Base-by-base conservation (phyloP, 2,113 vertebrate species). In the Lepus europaeus region DNA sequence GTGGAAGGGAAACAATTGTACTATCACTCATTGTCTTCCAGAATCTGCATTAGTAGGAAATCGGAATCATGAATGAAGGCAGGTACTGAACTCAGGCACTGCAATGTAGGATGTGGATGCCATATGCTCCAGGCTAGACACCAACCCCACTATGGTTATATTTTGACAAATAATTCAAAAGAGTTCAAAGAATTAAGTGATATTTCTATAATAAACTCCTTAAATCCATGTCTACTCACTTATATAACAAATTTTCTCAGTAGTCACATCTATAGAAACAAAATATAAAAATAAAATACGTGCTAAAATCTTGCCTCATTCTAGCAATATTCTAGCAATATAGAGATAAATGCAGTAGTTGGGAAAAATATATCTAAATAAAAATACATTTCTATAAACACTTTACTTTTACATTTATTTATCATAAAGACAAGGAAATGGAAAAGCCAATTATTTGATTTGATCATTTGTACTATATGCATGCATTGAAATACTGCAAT, bases 151-250 rank as follows among this genome's bases (percentile, higher is more conserved):
- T 56, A 74, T 53, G 33, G 64, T 82, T 90, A 73, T 73, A 3
- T 72, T 92, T 73, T 92, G 66, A 94, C n/a, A 90, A 96, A 87
- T 61, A 86, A 83, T 68, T 92, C 86, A 87, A 82, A 91, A 84
- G n/a, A 83, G 22, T 80, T 69, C 36, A 84, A 91, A 85, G 70
- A 82, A 39, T 27, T 78, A 36, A 95, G 76, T 73, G 10, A 74
- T 68, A 90, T 83, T 92, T 90, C 76, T 83, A 36, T 61, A 92
- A 89, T 68, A 83, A 94, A 87, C 6, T 94, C 25, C 63, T 77
- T 89, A 73, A 39, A 90, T 59, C 5, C 49, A 11, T 56, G 27
- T 69, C 19, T 63, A 66, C 9, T 66, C 22, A 63, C 27, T 51
- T 93, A 90, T 78, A 36, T 90, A 82, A 61, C 31, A 81, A 93